These are phyloP conservation scores for Orius insidiosus DNA, from an alignment of 1,140 invertebrate species.

Conservation along the genomic window DNA sequence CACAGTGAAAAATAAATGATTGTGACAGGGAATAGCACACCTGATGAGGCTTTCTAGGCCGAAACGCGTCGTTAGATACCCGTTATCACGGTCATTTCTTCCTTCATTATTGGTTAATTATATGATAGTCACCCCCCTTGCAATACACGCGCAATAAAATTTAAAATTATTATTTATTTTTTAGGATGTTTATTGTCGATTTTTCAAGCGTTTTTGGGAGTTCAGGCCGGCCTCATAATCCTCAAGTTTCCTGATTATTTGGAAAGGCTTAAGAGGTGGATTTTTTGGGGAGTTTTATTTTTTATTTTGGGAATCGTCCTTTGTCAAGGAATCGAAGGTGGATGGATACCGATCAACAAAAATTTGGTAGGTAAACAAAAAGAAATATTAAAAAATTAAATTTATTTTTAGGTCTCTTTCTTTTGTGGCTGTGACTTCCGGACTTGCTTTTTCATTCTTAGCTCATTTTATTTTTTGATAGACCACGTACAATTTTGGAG, in stretches of 20 bases:
- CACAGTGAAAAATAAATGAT: too few species aligned
- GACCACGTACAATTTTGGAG: slow-evolving; percentile 61
- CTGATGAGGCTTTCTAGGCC: too few species aligned
- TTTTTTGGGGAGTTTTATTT: slow-evolving; percentile 38
- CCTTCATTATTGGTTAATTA: too few species aligned
- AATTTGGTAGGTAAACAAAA: too few species aligned
- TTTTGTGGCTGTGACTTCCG: slow-evolving; percentile 60
- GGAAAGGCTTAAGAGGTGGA: slow-evolving; percentile 49
- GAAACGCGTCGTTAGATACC: too few species aligned
- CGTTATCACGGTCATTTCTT: too few species aligned
- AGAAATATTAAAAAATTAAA: neutral
- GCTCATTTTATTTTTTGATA: slow-evolving; percentile 58
- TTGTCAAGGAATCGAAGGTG: slow-evolving; percentile 61
- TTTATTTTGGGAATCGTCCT: slow-evolving; percentile 51
- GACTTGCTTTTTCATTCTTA: slow-evolving; percentile 55
- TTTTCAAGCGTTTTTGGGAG: slow-evolving; percentile 61
- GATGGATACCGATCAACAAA: slow-evolving; percentile 72
- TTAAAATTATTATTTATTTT: too few species aligned
- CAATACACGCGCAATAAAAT: too few species aligned
- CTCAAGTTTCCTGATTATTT: slow-evolving; percentile 43
- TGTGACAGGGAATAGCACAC: too few species aligned
- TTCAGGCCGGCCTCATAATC: slow-evolving; percentile 70
- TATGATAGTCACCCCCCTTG: too few species aligned
- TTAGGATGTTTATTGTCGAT: slow-evolving; percentile 46
- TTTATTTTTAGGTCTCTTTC: slow-evolving; percentile 35